Evolutionary conservation across 2,888 invertebrate species (phyloP), one percentile per base, ranked within the genome.

Genomic region (Amphimallon solstitiale): DNA sequence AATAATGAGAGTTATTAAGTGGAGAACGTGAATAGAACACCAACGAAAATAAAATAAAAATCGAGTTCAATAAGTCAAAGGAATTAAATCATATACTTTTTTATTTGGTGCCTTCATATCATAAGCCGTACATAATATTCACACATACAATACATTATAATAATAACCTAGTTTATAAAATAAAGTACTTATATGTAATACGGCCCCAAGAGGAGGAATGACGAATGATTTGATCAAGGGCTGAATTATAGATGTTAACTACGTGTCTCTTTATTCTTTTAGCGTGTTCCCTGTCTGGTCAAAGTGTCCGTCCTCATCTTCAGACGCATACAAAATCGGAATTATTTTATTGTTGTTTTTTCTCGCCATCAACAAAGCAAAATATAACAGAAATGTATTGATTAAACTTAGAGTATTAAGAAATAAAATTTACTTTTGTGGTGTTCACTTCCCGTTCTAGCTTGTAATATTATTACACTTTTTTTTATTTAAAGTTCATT

Each of bases 121-220:
- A 17, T 34, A 82, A 81, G 80, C 80, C 82, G 82, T 82, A 83
- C 82, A 78, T 79, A 78, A n/a, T 49, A 29, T 14, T 80, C 82
- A 82, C 80, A 81, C 82, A 82, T 81, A 81, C 80, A 79, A 71
- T 72, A 72, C 70, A 68, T 70, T n/a, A 69, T 64, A 15, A 68
- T 40, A 40, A 63, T 40, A 60, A 65, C 59, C 59, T 38, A 66
- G 56, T 63, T 63, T 62, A 48, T 17, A 34, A 38, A 62, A 54
- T 69, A 21, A 72, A 73, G 71, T 70, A 70, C 69, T 70, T 68
- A 70, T n/a, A n/a, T 69, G 14, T 12, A 12, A 52, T 14, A 52
- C 73, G 73, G 72, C 71, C 68, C 68, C 65, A 67, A 62, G 67
- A 71, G 64, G 70, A 72, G 77, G 77, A 78, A 77, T 70, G 68